Evolutionary conservation across 1,140 invertebrate genomes (phyloP).

Genomic region (Drosophila triauraria): DNA sequence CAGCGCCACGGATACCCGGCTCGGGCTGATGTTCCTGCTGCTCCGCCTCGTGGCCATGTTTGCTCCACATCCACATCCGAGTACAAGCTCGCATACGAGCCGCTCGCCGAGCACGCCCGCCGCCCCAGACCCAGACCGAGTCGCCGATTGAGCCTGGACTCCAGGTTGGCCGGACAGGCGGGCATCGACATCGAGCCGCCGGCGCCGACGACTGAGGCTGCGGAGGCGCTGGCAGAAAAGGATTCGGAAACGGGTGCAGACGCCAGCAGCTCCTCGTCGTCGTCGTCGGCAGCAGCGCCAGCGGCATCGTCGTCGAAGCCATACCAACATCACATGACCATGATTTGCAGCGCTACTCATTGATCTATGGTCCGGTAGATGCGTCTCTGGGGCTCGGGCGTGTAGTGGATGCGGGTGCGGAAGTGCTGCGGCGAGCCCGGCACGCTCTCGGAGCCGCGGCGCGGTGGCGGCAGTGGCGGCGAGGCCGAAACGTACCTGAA

Average conservation of each 20-base stretch:
- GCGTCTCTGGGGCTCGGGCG: constrained; percentile 90
- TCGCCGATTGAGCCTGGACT: neutral
- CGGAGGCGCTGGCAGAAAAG: neutral
- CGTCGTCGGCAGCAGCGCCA: constrained; percentile 11
- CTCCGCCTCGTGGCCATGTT: constrained; percentile 24
- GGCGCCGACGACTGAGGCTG: constrained; percentile 1
- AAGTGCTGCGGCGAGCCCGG: constrained; percentile 90
- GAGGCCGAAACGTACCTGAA: constrained; percentile 88
- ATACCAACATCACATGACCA: constrained; percentile 85
- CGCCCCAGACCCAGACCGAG: neutral
- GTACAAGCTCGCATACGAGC: constrained; percentile 37
- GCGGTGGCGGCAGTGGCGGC: constrained; percentile 89
- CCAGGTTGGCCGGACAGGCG: neutral
- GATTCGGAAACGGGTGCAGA: neutral
- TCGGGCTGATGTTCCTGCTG: constrained; percentile 10
- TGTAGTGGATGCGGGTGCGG: constrained; percentile 89
- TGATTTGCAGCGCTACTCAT: constrained; percentile 85
- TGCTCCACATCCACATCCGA: constrained; percentile 7
- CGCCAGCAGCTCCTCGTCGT: neutral
- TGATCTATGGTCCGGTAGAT: constrained; percentile 87
- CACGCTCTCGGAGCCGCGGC: constrained; percentile 89
- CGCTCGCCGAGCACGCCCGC: constrained; percentile 29
- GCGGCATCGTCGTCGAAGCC: constrained; percentile 74
- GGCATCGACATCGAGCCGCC: constrained; percentile 23
- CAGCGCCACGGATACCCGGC: constrained; percentile 31